Conservation (phyloP, 2,113 vertebrate genomes). For the Hippopotamus amphibius region DNA sequence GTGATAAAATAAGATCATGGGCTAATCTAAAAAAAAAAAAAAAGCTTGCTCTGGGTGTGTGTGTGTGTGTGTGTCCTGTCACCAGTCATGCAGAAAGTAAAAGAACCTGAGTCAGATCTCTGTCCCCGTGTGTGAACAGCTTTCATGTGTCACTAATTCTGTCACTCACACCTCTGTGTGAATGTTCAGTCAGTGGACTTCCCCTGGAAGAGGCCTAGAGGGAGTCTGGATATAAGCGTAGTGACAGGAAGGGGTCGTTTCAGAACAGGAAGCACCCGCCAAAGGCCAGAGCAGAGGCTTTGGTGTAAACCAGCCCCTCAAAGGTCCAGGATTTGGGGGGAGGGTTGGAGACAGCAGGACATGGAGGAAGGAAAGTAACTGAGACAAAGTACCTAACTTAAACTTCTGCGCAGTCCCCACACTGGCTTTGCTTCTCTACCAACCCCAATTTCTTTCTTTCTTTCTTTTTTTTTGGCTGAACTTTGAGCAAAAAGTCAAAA, state of each 20-base stretch:
- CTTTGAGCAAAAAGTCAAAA: slow-evolving; percentile 58
- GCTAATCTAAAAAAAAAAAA: not conserved
- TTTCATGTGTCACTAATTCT: not conserved
- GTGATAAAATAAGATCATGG: not conserved
- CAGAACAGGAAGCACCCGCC: not conserved
- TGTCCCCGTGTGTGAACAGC: not conserved
- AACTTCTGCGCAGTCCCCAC: not conserved
- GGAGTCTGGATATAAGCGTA: not conserved
- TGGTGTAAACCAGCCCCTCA: not conserved
- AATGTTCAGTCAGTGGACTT: not conserved
- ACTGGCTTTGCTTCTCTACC: not conserved
- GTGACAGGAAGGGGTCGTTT: not conserved
- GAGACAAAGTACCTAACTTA: not conserved
- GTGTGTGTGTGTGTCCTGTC: not conserved
- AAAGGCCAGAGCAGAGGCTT: not conserved
- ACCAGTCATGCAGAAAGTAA: not conserved
- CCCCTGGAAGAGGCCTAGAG: not conserved
- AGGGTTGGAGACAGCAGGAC: not conserved
- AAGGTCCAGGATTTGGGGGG: too few relatives aligned
- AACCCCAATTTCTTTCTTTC: not conserved
- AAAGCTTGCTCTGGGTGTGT: not conserved
- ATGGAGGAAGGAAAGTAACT: not conserved
- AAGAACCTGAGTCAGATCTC: not conserved
- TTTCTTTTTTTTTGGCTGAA: slow-evolving; percentile 37
- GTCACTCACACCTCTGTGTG: not conserved